Percentiles rank a stretch among this genome's conserved stretches.
phyloP scores from a whole-genome alignment of 2,113 vertebrate species.

The Paedocypris sp. region DNA sequence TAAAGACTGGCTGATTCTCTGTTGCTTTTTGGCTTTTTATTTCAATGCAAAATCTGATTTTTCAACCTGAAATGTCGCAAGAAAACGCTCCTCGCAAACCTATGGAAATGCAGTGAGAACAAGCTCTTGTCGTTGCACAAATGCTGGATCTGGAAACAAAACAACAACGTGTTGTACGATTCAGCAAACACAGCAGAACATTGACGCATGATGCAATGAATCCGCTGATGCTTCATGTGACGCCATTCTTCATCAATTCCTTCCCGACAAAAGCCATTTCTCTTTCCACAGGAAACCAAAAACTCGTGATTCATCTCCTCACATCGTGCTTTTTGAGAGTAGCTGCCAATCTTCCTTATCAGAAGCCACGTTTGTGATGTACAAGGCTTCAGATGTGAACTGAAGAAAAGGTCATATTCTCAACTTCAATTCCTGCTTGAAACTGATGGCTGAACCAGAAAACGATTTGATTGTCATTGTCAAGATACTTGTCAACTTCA shows the following conservation, averaged over 20 bases:
- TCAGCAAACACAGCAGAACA: too few species aligned
- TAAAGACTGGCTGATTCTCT: slow-evolving; percentile 29
- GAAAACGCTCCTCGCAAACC: too few species aligned
- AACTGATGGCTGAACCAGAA: background rate
- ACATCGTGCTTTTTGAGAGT: background rate
- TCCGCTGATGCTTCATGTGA: background rate
- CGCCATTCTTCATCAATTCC: background rate
- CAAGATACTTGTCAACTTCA: background rate
- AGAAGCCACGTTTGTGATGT: too few species aligned
- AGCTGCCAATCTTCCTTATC: background rate
- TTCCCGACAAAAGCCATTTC: background rate
- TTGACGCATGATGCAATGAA: too few species aligned
- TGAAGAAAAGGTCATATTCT: background rate
- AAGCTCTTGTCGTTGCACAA: too few species aligned
- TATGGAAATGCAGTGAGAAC: too few species aligned
- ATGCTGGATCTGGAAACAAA: too few species aligned
- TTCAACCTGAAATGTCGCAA: too few species aligned
- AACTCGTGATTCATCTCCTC: background rate
- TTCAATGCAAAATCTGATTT: slow-evolving; percentile 11
- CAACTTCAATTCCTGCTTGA: background rate
- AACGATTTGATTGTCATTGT: slow-evolving; percentile 13
- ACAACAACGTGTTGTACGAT: too few species aligned
- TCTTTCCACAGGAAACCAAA: background rate
- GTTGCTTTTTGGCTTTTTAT: slow-evolving; percentile 48
- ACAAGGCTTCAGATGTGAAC: too few species aligned